Conservation (phyloP, 2,797 vertebrate species). For the Cuculus canorus region DNA sequence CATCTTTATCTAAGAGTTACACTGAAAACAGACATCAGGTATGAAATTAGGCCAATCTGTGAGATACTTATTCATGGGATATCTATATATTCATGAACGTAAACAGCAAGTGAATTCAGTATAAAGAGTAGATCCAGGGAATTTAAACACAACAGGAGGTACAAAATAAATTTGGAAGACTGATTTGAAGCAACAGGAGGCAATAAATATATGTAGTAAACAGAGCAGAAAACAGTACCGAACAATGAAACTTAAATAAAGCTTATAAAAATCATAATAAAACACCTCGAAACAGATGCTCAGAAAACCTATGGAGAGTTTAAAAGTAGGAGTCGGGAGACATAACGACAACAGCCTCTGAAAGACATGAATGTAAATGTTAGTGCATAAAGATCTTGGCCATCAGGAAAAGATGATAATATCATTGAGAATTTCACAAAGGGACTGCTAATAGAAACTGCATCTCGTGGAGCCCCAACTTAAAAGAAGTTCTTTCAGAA, state of each 20-base stretch:
- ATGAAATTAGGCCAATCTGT: background rate
- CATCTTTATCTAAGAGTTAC: background rate
- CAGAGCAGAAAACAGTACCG: background rate
- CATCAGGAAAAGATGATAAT: background rate
- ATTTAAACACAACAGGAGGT: background rate
- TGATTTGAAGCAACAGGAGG: background rate
- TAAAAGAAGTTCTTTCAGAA: background rate
- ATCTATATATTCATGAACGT: background rate
- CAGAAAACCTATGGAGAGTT: background rate
- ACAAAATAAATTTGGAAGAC: background rate
- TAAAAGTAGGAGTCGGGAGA: background rate
- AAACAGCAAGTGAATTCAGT: background rate
- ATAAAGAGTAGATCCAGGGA: background rate
- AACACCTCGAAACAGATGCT: background rate
- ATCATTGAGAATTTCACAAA: background rate
- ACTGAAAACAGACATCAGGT: background rate
- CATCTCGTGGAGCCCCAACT: background rate
- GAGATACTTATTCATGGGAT: background rate
- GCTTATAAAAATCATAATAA: background rate
- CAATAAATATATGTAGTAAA: background rate
- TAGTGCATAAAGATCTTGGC: background rate
- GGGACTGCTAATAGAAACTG: background rate
- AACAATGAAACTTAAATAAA: slow-evolving; percentile 28
- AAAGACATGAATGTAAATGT: background rate
- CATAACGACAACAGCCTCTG: background rate